Conservation (phyloP, 1,140 invertebrate genomes). For the Saxidomus purpurata region DNA sequence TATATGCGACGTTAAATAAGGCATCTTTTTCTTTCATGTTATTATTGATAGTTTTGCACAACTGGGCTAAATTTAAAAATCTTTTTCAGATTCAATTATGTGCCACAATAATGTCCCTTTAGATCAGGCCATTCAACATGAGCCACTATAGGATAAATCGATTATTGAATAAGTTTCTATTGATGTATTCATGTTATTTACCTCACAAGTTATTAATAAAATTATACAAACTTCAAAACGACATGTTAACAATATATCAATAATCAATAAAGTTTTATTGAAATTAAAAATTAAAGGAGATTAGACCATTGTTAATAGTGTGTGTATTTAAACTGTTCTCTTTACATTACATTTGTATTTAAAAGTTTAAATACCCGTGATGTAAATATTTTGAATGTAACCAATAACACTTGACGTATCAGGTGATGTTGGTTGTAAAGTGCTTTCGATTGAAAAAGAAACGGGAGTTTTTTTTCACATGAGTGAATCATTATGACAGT, state of each 20-base stretch:
- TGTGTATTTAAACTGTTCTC: not conserved
- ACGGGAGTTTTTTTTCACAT: too few species aligned
- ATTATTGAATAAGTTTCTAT: too few species aligned
- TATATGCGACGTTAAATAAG: too few species aligned
- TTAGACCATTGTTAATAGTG: not conserved
- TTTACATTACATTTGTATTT: not conserved
- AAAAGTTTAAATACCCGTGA: not conserved
- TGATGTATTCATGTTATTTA: not conserved
- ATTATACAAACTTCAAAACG: not conserved
- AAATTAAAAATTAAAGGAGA: not conserved
- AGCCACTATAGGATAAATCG: too few species aligned
- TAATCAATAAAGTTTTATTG: conserved; percentile 2
- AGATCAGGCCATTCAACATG: too few species aligned
- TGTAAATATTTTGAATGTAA: not conserved
- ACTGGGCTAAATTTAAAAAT: too few species aligned
- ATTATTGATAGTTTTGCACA: too few species aligned
- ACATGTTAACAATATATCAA: not conserved
- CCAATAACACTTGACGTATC: not conserved
- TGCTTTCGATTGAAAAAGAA: too few species aligned
- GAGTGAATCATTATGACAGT: too few species aligned
- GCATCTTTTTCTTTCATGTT: too few species aligned
- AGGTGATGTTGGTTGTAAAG: not conserved
- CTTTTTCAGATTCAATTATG: too few species aligned
- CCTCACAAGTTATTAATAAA: not conserved
- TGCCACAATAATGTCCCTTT: too few species aligned